Evolutionary conservation across 2,797 vertebrate genomes (phyloP).

Genomic region (Erithacus rubecula): DNA sequence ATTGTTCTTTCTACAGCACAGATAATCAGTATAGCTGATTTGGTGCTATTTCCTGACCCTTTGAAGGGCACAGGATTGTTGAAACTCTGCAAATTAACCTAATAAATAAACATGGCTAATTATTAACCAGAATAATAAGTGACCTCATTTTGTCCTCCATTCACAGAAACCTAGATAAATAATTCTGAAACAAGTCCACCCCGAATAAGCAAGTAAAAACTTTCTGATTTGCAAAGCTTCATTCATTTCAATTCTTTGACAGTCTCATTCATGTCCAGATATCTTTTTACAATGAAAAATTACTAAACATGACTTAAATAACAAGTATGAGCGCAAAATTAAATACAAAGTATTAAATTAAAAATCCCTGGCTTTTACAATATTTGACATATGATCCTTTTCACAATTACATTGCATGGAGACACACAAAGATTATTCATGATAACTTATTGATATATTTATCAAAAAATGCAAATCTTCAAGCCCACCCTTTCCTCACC

Average conservation of each 20-base stretch:
- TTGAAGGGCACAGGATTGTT: not conserved
- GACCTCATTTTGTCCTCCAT: slow-evolving; percentile 42
- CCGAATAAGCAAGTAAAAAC: slow-evolving; percentile 26
- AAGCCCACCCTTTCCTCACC: not conserved
- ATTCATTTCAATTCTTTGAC: not conserved
- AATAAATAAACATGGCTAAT: slow-evolving; percentile 49
- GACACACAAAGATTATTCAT: not conserved
- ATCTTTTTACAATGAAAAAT: not conserved
- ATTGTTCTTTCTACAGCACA: not conserved
- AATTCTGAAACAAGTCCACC: not conserved
- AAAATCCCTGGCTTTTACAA: not conserved
- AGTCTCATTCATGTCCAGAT: not conserved
- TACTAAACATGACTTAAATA: not conserved
- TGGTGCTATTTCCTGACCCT: not conserved
- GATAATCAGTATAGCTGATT: not conserved
- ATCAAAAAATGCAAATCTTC: not conserved
- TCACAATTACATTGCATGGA: not conserved
- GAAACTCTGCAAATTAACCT: slow-evolving; percentile 23
- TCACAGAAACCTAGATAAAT: slow-evolving; percentile 39
- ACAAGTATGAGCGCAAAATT: not conserved
- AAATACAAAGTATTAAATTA: not conserved
- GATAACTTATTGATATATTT: not conserved
- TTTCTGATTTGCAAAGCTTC: slow-evolving; percentile 14
- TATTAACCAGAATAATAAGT: slow-evolving; percentile 60
- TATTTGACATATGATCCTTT: not conserved